Evolutionary conservation across 2,888 invertebrate species (phyloP), one percentile per base, ranked within the genome.

Genomic region (Parapristionchus giblindavisi): DNA sequence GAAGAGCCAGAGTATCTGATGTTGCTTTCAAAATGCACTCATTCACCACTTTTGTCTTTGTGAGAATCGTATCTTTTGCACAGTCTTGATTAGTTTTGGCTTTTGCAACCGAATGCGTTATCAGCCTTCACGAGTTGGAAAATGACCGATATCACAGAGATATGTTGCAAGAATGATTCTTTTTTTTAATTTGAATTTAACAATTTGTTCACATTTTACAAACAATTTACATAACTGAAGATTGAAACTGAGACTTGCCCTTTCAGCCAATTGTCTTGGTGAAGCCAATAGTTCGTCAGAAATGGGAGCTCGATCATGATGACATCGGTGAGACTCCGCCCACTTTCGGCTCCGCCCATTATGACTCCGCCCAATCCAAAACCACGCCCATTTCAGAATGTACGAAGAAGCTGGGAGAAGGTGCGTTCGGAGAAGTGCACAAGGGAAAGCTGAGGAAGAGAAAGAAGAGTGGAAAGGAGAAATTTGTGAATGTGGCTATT

Each of bases 371-470:
- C 61, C 36, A n/a, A n/a, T n/a, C n/a, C n/a, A n/a, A n/a, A n/a
- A n/a, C n/a, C n/a, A n/a, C n/a, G n/a, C 61, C 27, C 40, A n/a
- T 43, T 40, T 8, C 17, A 66, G 65, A 66, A 51, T 36, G 52
- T 17, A 70, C 70, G 38, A 70, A 70, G 70, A 70, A 70, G 38
- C 52, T 70, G 24, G 70, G 70, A 34, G 70, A 52, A 34, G 70
- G 70, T n/a, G 70, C 70, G 2, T 70, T 70, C 54, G 70, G 70
- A n/a, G 70, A 70, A 32, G 70, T 70, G 40, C 54, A 52, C 36
- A 54, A 36, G 48, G 65, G 65, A 2, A 51, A 48, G 29, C 21
- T 66, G 48, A 43, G 36, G 48, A 66, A 48, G 48, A 43, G 65
- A n/a, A 48, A 43, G 48, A 66, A 48, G 29, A n/a, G 17, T 5